Conservation (phyloP, 2,888 invertebrate species). For the Stegana nigrithorax region DNA sequence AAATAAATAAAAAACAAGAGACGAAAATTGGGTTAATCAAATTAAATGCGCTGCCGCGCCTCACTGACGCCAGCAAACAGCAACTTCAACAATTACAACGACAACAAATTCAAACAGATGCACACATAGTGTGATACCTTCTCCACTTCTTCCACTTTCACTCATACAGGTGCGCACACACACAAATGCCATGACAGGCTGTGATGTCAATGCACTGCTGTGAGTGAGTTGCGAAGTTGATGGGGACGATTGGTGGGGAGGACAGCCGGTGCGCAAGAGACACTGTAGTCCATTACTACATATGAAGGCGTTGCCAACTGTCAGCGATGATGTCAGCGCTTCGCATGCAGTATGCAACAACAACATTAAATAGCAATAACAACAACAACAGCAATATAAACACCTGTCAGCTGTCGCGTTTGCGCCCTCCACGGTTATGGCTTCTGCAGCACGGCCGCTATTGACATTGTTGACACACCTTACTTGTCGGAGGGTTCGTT, state of each 20-base stretch:
- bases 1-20: too few relatives aligned
- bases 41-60: constrained; percentile 61
- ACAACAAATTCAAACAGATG: background rate
- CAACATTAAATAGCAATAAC: background rate
- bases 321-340: constrained; percentile 56
- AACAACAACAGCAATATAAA: background rate
- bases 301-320: constrained; percentile 52
- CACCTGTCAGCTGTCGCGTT: background rate
- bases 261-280: background rate
- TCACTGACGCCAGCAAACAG: constrained; percentile 25
- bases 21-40: constrained; percentile 62
- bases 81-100: constrained; percentile 18
- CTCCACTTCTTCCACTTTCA: too few relatives aligned
- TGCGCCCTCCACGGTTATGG: background rate
- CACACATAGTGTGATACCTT: too few relatives aligned
- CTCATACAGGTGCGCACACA: too few relatives aligned
- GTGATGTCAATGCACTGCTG: too few relatives aligned
- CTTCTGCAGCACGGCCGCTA: constrained; percentile 23
- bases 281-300: background rate
- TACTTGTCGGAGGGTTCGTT: constrained; percentile 48
- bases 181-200: too few relatives aligned
- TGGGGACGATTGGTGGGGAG: background rate
- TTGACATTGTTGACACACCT: constrained; percentile 47
- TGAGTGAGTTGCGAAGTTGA: too few relatives aligned
- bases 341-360: too few relatives aligned